Percentiles rank a stretch among this genome's conserved stretches.
Evolutionary conservation across 1,140 invertebrate genomes (phyloP).

Genomic region (Ditylenchus dipsaci): DNA sequence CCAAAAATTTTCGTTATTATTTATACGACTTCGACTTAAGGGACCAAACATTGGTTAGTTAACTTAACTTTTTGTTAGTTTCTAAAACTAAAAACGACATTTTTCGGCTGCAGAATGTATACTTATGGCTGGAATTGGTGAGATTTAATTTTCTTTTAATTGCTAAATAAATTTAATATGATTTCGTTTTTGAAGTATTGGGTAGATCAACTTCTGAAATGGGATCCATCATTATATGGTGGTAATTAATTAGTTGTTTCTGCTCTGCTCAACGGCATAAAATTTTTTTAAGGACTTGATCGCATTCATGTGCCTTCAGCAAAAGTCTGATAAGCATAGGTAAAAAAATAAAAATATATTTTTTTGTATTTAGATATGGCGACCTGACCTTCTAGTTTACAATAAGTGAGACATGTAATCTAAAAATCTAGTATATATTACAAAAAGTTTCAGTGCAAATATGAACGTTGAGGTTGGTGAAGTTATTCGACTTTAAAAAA

Average conservation of each 20-base stretch:
- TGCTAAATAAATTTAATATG: background rate
- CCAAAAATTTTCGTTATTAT: no score
- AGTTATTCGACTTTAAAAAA: no score
- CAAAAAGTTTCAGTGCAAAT: slow-evolving; percentile 41
- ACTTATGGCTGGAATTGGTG: slow-evolving; percentile 24
- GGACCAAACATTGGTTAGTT: slow-evolving; percentile 21
- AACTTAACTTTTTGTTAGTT: background rate
- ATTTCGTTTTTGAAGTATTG: slow-evolving; percentile 47
- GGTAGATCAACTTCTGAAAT: slow-evolving; percentile 59
- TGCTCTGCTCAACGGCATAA: no score
- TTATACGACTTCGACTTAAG: no score
- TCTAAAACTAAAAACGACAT: slow-evolving; percentile 9
- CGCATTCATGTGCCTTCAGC: slow-evolving; percentile 57
- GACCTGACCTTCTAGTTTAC: slow-evolving; percentile 35
- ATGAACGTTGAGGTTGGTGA: slow-evolving; percentile 46
- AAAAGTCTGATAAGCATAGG: slow-evolving; percentile 59
- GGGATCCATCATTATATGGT: slow-evolving; percentile 58
- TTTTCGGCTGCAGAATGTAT: slow-evolving; percentile 1
- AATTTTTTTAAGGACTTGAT: slow-evolving; percentile 37
- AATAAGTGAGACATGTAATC: slow-evolving; percentile 19
- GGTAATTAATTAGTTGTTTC: slow-evolving; percentile 16
- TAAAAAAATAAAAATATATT: no score
- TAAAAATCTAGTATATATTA: background rate
- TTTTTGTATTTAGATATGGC: slow-evolving; percentile 11
- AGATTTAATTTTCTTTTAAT: background rate